These are phyloP conservation scores for Tapera naevia DNA, from an alignment of 2,797 vertebrate genomes.

Conservation along the genomic window DNA sequence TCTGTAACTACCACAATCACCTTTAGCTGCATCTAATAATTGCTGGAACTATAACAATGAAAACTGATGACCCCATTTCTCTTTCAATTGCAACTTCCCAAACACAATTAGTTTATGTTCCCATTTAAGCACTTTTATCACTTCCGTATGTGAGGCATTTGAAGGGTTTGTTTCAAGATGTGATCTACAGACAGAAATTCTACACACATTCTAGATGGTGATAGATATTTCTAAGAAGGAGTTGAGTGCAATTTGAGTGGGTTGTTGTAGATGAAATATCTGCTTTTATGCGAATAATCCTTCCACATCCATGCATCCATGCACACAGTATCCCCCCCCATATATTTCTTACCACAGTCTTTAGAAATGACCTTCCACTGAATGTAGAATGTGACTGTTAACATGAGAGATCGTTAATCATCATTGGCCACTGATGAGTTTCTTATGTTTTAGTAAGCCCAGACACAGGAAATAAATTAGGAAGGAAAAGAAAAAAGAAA, in stretches of 20 bases:
- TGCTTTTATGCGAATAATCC: background rate
- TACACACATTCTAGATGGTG: slow-evolving; percentile 49
- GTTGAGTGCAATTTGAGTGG: background rate
- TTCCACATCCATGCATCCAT: background rate
- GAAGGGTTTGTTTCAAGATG: slow-evolving; percentile 51
- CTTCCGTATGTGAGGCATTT: slow-evolving; percentile 40
- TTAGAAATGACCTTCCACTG: slow-evolving; percentile 14
- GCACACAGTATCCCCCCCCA: background rate
- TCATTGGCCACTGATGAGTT: slow-evolving; percentile 47
- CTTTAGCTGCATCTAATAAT: background rate
- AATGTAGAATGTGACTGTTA: slow-evolving; percentile 62
- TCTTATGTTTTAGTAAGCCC: slow-evolving; percentile 19
- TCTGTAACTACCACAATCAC: background rate
- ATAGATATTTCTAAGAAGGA: slow-evolving; percentile 20
- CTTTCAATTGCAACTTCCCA: slow-evolving; percentile 6
- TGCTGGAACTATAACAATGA: background rate
- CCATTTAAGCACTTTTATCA: background rate
- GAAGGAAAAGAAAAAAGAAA: background rate
- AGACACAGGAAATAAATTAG: slow-evolving; percentile 10
- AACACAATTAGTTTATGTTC: slow-evolving; percentile 1
- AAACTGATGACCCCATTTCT: background rate
- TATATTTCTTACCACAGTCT: background rate
- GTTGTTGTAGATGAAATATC: background rate
- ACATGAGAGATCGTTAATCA: slow-evolving; percentile 34
- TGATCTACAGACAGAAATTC: background rate